Conservation (phyloP, 2,888 invertebrate species). For the Drosophila affinis region DNA sequence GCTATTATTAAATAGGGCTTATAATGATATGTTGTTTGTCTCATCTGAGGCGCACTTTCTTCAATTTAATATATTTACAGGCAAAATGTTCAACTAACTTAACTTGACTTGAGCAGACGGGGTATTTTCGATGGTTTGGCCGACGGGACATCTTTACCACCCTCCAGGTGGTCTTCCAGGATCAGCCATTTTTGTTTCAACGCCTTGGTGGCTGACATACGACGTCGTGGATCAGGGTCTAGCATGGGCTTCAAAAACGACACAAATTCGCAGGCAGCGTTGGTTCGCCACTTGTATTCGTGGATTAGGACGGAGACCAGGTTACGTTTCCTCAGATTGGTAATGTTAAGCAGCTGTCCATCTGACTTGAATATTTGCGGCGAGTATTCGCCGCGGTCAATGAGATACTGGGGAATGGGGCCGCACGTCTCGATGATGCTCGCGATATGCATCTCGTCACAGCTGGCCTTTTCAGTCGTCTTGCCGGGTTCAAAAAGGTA, state of each 20-base stretch:
- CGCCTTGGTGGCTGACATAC: conserved; percentile 96
- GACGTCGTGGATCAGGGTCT: conserved; percentile 94
- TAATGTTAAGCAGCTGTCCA: conserved; percentile 95
- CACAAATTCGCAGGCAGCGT: conserved; percentile 95
- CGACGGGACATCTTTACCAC: too few species aligned
- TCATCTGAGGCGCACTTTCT: conserved; percentile 6
- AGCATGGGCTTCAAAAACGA: conserved; percentile 98
- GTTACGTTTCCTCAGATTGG: conserved; percentile 96
- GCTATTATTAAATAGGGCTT: too few species aligned
- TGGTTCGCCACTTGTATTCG: conserved; percentile 96
- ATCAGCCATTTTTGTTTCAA: conserved; percentile 96
- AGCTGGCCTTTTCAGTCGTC: conserved; percentile 91
- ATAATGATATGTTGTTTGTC: too few species aligned
- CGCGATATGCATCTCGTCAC: conserved; percentile 99
- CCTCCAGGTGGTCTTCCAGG: not conserved
- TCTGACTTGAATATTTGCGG: conserved; percentile 96
- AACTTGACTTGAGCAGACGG: not conserved
- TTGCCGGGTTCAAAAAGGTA: conserved; percentile 99
- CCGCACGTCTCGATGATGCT: conserved; percentile 99
- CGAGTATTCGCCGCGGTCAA: conserved; percentile 95
- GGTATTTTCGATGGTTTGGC: not conserved
- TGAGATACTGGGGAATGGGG: conserved; percentile 95
- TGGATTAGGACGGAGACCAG: conserved; percentile 95
- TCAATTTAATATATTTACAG: conserved; percentile 9
- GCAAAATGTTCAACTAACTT: not conserved